Conservation (phyloP, 2,113 vertebrate genomes). For the Ptilonorhynchus violaceus region DNA sequence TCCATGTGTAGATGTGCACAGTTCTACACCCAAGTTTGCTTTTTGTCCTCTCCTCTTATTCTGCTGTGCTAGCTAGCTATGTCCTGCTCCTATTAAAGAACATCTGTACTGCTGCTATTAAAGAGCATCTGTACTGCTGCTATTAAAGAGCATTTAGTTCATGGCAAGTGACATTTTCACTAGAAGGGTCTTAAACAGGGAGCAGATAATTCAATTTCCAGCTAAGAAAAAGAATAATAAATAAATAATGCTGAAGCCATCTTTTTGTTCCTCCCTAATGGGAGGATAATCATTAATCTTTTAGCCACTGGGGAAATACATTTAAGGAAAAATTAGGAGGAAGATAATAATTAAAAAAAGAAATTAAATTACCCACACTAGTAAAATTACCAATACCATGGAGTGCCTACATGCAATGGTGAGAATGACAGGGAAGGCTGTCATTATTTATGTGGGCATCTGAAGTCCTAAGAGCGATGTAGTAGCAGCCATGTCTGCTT, state of each 20-base stretch:
- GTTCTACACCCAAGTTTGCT: neutral
- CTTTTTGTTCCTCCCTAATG: slow-evolving; percentile 10
- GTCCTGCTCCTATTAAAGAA: neutral
- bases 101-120: neutral
- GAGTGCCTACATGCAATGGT: neutral
- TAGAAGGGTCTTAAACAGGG: neutral
- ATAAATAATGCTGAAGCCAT: neutral
- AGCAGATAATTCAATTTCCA: slow-evolving; percentile 29
- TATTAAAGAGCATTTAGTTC: neutral
- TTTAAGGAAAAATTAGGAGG: neutral
- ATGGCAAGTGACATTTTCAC: slow-evolving; percentile 15
- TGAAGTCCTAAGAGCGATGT: neutral
- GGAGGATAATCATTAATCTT: neutral
- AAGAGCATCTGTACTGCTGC: neutral
- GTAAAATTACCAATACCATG: neutral
- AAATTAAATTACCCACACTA: neutral
- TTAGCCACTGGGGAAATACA: neutral
- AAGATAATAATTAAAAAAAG: neutral
- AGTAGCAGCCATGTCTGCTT: neutral
- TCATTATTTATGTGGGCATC: neutral
- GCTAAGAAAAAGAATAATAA: slow-evolving; percentile 53
- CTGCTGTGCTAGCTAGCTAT: neutral
- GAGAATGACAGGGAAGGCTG: neutral
- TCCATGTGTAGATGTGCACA: neutral
- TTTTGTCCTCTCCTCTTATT: neutral